Percentiles rank a stretch among this genome's conserved stretches.
phyloP scores from a whole-genome alignment of 2,888 invertebrate species.

The Agriopis leucophaearia region DNA sequence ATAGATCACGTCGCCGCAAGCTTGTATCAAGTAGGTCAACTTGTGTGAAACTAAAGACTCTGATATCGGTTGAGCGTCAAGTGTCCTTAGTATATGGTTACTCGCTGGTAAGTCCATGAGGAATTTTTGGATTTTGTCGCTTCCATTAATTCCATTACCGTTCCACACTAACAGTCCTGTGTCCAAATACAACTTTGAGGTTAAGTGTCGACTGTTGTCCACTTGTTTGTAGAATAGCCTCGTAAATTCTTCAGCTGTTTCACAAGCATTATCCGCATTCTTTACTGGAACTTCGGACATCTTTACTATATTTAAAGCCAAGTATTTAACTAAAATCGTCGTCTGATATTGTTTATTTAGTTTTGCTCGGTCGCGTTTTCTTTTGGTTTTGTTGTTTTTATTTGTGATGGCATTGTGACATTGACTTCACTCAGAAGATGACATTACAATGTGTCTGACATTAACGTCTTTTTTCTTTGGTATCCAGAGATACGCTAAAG shows the following conservation, averaged over 20 bases:
- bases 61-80: slow-evolving; percentile 95
- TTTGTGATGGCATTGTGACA: too few species aligned
- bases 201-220: slow-evolving; percentile 94
- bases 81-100: slow-evolving; percentile 90
- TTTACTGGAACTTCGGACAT: slow-evolving; percentile 86
- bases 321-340: not conserved
- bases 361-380: too few species aligned
- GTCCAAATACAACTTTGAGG: slow-evolving; percentile 93
- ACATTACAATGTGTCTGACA: too few species aligned
- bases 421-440: too few species aligned
- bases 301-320: not conserved
- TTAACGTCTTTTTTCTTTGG: too few species aligned
- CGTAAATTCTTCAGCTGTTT: slow-evolving; percentile 95
- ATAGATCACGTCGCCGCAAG: slow-evolving; percentile 93
- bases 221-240: slow-evolving; percentile 95
- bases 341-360: not conserved
- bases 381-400: too few species aligned
- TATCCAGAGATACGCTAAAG: too few species aligned
- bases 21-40: slow-evolving; percentile 93
- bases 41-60: slow-evolving; percentile 92
- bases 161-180: slow-evolving; percentile 96
- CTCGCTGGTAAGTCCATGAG: slow-evolving; percentile 93
- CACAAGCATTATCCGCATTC: slow-evolving; percentile 92
- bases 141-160: slow-evolving; percentile 94
- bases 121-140: slow-evolving; percentile 94